Conservation (phyloP, 2,113 vertebrate species). For the Paralichthys olivaceus region DNA sequence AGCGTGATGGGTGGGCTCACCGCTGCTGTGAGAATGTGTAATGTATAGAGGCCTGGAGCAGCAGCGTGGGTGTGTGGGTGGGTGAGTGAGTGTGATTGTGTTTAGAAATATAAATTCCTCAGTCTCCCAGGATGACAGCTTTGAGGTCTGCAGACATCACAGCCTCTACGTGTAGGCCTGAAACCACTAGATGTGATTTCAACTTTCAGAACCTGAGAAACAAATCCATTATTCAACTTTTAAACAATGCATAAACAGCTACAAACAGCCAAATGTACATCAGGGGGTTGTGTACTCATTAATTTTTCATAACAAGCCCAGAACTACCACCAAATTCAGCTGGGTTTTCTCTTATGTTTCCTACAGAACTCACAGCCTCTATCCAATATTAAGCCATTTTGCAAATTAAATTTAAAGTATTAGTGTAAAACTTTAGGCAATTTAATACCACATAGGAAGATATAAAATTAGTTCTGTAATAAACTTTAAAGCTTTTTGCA, state of each 20-base stretch:
- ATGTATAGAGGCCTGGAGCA: slow-evolving; percentile 46
- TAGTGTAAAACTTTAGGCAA: too few species aligned
- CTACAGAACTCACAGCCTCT: neutral
- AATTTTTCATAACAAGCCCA: neutral
- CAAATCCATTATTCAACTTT: slow-evolving; percentile 37
- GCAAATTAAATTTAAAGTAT: too few species aligned
- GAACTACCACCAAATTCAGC: neutral
- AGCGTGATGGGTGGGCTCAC: slow-evolving; percentile 46
- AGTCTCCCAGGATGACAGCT: slow-evolving; percentile 38
- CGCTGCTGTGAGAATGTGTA: slow-evolving; percentile 33
- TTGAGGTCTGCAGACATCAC: slow-evolving; percentile 43
- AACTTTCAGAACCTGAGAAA: slow-evolving; percentile 15
- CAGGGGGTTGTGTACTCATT: neutral
- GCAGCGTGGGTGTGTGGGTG: slow-evolving; percentile 24
- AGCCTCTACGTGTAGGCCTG: slow-evolving; percentile 5
- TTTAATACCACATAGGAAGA: too few species aligned
- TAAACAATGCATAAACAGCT: slow-evolving; percentile 18
- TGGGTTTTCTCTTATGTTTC: neutral
- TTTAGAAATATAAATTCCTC: slow-evolving; percentile 42
- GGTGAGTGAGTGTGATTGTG: slow-evolving; percentile 26
- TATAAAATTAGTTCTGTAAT: too few species aligned
- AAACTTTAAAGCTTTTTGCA: too few species aligned
- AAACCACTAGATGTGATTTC: slow-evolving; percentile 10
- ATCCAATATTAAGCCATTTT: neutral
- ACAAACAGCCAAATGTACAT: neutral